Base-by-base conservation (phyloP, 2,113 vertebrate species). In the Macquaria ambigua region DNA sequence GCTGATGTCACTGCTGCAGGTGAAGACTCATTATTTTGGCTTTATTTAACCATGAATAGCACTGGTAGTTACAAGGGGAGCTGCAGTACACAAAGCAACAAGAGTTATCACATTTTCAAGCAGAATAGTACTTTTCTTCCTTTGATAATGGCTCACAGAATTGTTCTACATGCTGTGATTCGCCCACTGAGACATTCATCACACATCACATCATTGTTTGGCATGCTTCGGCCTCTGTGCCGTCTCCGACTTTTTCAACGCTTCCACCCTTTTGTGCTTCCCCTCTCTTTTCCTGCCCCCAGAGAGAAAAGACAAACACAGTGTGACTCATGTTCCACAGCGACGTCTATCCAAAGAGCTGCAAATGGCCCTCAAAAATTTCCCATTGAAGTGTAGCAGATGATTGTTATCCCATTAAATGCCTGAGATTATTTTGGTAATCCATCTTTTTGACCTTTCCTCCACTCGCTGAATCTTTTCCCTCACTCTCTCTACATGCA, bases 1-100 rank as follows among this genome's bases (percentile, higher is more conserved):
- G 82, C 82, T 96, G 34, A 66, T 87, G 0, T 86, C 94, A 11
- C 93, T 96, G 25, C 87, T 96, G 72, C 94, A 96, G 95, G 96
- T 96, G 67, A 84, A 62, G 20, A 21, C 56, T 25, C 4, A 3
- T n/a, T 18, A 46, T 62, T 50, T 23, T 16, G 10, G 31, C 21
- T 39, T 59, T 25, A 43, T 62, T 59, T 21, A 43, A 53, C 21
- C 21, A n/a, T 3, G 0, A 53, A 52, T 4, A 18, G 3, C 37
- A 70, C 31, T 16, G 20, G 4, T 14, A 11, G n/a, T 25, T 56
- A 6, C 1, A 41, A 23, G n/a, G 3, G 34, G 25, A 6, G 48
- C 41, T 71, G 23, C 39, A 66, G 23, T 3, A 53, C 6, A 55
- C 56, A 53, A 55, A 39, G 25, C n/a, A 58, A 31, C 12, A 48